Evolutionary conservation across 2,888 invertebrate genomes (phyloP).

Genomic region (Masnerella sp.): DNA sequence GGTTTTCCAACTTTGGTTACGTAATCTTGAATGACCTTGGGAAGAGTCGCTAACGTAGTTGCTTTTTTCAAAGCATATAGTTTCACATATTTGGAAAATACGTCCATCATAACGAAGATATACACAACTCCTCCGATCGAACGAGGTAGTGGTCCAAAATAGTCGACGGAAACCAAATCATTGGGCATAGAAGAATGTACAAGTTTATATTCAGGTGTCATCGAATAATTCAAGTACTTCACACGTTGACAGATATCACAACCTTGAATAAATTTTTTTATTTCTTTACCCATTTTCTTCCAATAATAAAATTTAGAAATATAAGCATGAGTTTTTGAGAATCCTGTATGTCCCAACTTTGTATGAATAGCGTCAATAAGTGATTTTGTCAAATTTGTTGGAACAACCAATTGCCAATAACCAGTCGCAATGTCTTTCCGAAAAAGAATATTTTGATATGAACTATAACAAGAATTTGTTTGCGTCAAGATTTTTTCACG

Average conservation of each 20-base stretch:
- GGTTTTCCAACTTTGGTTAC: neutral
- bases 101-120: neutral
- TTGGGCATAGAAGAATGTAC: neutral
- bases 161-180: neutral
- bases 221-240: neutral
- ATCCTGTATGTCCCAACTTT: neutral
- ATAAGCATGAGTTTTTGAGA: neutral
- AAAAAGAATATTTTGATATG: neutral
- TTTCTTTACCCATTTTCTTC: neutral
- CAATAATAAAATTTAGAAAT: constrained; percentile 2
- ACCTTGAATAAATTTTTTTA: neutral
- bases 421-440: neutral
- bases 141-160: neutral
- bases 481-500: neutral
- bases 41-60: neutral
- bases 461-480: too few relatives aligned
- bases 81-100: neutral
- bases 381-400: neutral
- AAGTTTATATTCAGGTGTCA: neutral
- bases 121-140: neutral
- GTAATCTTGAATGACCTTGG: neutral
- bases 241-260: neutral
- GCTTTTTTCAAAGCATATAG: neutral
- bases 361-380: neutral
- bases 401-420: neutral